phyloP scores from a whole-genome alignment of 1,140 invertebrate genomes.

The Rhopalosiphum maidis region DNA sequence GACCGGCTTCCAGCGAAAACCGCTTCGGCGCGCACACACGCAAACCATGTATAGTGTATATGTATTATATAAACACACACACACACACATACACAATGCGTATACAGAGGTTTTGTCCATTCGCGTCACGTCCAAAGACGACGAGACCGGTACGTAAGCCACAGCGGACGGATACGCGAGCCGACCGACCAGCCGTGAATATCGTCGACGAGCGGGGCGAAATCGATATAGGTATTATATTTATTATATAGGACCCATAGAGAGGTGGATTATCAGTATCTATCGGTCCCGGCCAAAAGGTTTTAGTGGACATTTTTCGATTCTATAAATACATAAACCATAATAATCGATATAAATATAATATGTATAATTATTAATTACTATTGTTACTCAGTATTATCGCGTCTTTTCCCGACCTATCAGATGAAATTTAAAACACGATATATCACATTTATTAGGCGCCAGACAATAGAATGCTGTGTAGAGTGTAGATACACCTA shows the following conservation, averaged over 20 bases:
- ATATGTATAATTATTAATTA: no score
- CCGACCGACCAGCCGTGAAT: neutral
- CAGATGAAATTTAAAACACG: no score
- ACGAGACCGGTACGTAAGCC: neutral
- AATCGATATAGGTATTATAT: neutral
- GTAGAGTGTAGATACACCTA: no score
- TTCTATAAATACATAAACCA: neutral
- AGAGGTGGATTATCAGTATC: neutral
- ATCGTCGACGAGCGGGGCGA: neutral
- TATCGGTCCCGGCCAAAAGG: neutral
- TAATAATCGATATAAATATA: no score
- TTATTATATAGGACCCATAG: neutral
- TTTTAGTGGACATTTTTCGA: neutral
- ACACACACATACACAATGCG: neutral
- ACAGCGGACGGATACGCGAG: neutral
- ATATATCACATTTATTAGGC: no score
- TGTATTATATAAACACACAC: no score
- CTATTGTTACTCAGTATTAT: neutral
- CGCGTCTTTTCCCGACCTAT: no score
- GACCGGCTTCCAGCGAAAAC: conserved; percentile 26
- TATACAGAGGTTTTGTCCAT: neutral
- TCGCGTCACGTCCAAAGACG: conserved; percentile 38
- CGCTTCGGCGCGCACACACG: neutral
- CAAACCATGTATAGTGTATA: neutral
- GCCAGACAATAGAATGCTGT: no score